A percentile compares a stretch with the other conserved stretches of the same genome.
Evolutionary conservation across 2,797 vertebrate genomes (phyloP).

Genomic region (Brachyalestes nurse): DNA sequence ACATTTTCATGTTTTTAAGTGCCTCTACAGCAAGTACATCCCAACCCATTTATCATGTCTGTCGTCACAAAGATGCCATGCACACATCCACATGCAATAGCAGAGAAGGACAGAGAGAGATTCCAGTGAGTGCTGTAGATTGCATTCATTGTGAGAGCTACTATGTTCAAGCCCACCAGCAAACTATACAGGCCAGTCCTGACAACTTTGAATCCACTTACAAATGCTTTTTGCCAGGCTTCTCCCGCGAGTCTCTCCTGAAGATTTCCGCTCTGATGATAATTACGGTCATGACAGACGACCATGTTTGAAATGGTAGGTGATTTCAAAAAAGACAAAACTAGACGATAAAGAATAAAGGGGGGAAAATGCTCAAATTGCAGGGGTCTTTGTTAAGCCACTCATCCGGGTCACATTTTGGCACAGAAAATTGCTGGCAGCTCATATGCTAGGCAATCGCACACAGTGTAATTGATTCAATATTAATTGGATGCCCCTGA

Average conservation of each 20-base stretch:
- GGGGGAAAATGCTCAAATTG: slow-evolving; percentile 51
- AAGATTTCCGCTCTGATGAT: slow-evolving; percentile 45
- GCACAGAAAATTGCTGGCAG: slow-evolving; percentile 50
- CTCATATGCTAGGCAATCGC: slow-evolving; percentile 53
- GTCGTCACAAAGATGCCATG: slow-evolving; percentile 13
- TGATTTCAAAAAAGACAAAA: slow-evolving; percentile 47
- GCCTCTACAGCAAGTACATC: slow-evolving; percentile 31
- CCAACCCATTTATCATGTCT: slow-evolving; percentile 31
- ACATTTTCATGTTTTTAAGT: slow-evolving; percentile 30
- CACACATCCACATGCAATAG: slow-evolving; percentile 31
- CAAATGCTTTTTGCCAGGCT: slow-evolving; percentile 23
- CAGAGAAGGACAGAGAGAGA: background rate
- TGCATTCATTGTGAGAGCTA: background rate
- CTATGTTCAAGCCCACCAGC: slow-evolving; percentile 4
- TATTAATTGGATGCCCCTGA: slow-evolving; percentile 74
- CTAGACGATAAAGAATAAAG: slow-evolving; percentile 26
- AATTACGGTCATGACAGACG: slow-evolving; percentile 55
- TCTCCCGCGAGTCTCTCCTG: slow-evolving; percentile 28
- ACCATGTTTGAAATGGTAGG: slow-evolving; percentile 53
- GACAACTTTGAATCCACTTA: slow-evolving; percentile 31
- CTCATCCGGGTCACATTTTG: slow-evolving; percentile 52
- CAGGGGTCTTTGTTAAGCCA: slow-evolving; percentile 50
- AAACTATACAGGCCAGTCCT: slow-evolving; percentile 44
- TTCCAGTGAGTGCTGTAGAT: slow-evolving; percentile 7
- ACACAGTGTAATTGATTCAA: slow-evolving; percentile 72